A percentile compares a stretch with the other conserved stretches of the same genome.
Evolutionary conservation across 30 jellyfish, hydroid and myxozoan species (phyloP).

Genomic region (Cassiopea xamachana): DNA sequence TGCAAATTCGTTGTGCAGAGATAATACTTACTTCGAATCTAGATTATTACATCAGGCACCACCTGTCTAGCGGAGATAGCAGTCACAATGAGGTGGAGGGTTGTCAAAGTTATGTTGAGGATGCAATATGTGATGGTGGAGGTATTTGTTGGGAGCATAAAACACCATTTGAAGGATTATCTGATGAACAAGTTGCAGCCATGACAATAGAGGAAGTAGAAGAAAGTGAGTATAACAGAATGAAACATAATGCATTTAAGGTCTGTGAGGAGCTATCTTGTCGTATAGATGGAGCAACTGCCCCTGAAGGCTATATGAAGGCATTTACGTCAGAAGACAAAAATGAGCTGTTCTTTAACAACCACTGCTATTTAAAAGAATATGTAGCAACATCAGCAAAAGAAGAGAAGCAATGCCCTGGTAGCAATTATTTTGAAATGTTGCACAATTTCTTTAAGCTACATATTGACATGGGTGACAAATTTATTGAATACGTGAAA

Average conservation of each 20-base stretch:
- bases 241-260: neutral
- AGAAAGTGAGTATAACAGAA: neutral
- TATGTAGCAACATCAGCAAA: too few species aligned
- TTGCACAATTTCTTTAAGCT: too few species aligned
- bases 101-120: conserved; percentile 48
- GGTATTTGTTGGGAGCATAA: neutral
- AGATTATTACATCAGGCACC: neutral
- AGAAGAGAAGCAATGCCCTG: too few species aligned
- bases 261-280: neutral
- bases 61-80: conserved; percentile 36
- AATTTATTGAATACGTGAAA: neutral
- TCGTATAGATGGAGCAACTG: neutral
- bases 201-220: neutral
- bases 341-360: neutral
- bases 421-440: too few species aligned
- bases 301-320: neutral
- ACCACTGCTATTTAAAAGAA: too few species aligned
- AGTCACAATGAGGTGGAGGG: conserved; percentile 55
- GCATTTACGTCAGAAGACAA: neutral
- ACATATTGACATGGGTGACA: neutral
- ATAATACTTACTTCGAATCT: too few species aligned
- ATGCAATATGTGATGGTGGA: conserved; percentile 56
- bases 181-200: neutral
- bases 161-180: neutral
- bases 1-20: neutral